Evolutionary conservation across 2,797 vertebrate species (phyloP).

Genomic region (Sandelia bainsii): DNA sequence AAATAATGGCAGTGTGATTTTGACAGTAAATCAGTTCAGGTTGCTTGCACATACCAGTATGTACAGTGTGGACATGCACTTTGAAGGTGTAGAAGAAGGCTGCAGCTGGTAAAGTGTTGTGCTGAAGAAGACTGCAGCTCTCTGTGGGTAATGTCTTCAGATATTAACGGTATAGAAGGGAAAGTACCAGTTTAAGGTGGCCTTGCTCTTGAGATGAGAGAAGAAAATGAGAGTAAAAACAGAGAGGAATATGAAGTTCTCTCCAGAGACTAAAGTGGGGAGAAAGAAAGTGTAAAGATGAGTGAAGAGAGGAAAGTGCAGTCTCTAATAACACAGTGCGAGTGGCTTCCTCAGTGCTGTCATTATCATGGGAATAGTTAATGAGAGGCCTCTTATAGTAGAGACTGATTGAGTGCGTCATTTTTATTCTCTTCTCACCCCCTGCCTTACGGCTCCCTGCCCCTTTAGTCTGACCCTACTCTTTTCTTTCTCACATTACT

Average conservation of each 20-base stretch:
- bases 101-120: neutral
- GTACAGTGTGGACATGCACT: too few species aligned
- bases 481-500: constrained; percentile 19
- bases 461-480: constrained; percentile 35
- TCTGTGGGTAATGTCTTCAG: constrained; percentile 2
- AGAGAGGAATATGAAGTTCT: constrained; percentile 22
- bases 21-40: constrained; percentile 7
- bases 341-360: constrained; percentile 41
- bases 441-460: neutral
- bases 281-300: constrained; percentile 27
- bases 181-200: constrained; percentile 19
- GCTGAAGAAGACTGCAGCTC: neutral
- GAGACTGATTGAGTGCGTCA: constrained; percentile 59
- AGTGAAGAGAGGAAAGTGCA: constrained; percentile 29
- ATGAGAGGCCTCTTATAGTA: constrained; percentile 57
- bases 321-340: constrained; percentile 52
- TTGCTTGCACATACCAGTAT: neutral
- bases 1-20: neutral
- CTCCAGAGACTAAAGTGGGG: constrained; percentile 32
- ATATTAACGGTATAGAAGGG: neutral
- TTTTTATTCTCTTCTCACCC: constrained; percentile 46
- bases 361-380: constrained; percentile 50
- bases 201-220: constrained; percentile 22
- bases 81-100: neutral
- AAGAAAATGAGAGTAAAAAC: neutral